These are phyloP conservation scores for Cactoblastis cactorum DNA, from an alignment of 2,888 invertebrate species.

Conservation along the genomic window DNA sequence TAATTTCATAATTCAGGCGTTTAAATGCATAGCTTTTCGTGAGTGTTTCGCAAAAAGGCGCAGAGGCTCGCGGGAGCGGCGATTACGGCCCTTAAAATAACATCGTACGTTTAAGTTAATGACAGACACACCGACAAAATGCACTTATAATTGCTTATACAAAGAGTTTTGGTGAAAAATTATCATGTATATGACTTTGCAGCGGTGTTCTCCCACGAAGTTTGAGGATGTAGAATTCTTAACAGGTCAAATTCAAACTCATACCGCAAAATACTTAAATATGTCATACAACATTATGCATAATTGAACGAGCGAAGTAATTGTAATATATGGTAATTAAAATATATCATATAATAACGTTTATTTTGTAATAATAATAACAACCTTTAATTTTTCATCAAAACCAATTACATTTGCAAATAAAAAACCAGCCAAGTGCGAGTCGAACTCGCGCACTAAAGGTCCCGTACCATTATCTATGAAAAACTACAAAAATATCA, in stretches of 20 bases:
- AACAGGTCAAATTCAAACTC: neutral
- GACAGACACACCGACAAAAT: conserved; percentile 77
- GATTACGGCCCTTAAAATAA: conserved; percentile 78
- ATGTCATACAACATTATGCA: no score
- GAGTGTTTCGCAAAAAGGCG: conserved; percentile 63
- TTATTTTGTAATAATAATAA: no score
- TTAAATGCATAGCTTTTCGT: conserved; percentile 79
- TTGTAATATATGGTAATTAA: no score
- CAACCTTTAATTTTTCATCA: no score
- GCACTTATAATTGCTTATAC: conserved; percentile 76
- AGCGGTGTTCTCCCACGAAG: conserved; percentile 51
- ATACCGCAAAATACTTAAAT: neutral
- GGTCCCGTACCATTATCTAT: no score
- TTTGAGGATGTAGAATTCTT: conserved; percentile 24
- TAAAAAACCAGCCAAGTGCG: no score
- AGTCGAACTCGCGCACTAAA: no score
- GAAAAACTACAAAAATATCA: no score
- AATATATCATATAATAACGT: no score
- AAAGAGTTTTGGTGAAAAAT: conserved; percentile 76
- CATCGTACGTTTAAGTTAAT: conserved; percentile 79
- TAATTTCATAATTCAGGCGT: conserved; percentile 79
- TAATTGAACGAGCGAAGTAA: no score
- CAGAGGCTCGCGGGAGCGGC: conserved; percentile 62
- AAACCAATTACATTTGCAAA: no score
- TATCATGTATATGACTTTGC: conserved; percentile 60